Conservation (phyloP, 2,113 vertebrate genomes). For the Glareola pratincola region DNA sequence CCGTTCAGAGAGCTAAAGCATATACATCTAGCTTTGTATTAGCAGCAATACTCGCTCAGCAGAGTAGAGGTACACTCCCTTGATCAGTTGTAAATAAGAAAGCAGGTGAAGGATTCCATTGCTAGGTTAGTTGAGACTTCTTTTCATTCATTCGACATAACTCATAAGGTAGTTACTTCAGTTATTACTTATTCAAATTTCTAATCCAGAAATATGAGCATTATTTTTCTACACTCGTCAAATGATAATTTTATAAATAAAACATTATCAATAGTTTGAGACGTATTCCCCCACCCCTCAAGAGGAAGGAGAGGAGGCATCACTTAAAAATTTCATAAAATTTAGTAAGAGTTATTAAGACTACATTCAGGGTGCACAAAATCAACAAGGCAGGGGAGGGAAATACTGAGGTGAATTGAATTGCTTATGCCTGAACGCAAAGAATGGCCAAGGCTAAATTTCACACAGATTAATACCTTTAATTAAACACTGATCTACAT, state of each 20-base stretch:
- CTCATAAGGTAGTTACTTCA: background rate
- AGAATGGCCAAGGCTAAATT: background rate
- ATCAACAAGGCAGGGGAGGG: background rate
- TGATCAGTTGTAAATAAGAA: background rate
- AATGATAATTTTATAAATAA: background rate
- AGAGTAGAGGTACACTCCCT: background rate
- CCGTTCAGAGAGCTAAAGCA: background rate
- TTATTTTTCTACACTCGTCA: background rate
- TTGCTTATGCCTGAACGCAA: background rate
- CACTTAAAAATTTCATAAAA: background rate
- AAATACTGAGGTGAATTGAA: background rate
- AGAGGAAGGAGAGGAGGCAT: background rate
- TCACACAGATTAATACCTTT: background rate
- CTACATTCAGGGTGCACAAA: background rate
- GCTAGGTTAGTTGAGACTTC: background rate
- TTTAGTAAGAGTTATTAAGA: background rate
- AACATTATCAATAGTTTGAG: background rate
- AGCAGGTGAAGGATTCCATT: background rate
- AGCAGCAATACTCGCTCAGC: background rate
- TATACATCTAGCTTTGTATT: background rate
- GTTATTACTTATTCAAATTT: background rate
- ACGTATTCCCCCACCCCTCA: background rate
- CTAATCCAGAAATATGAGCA: background rate
- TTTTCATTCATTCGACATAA: background rate
- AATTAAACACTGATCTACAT: background rate